These are phyloP conservation scores for Cryptoleucopteryx plumbea DNA, from an alignment of 2,113 vertebrate genomes.

Conservation along the genomic window DNA sequence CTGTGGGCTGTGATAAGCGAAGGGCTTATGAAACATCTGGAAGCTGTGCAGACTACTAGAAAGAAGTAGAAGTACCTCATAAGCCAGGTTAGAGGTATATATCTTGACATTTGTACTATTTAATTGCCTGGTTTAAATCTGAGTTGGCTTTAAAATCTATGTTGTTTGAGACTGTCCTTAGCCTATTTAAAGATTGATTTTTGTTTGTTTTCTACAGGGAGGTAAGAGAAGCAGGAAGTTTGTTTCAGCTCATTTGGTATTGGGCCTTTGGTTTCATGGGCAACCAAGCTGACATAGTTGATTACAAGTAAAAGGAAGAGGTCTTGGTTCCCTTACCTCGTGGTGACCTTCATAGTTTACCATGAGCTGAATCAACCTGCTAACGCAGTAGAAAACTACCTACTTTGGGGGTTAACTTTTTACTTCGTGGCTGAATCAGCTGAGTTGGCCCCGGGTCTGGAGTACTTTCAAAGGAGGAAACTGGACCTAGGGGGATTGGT, in stretches of 20 bases:
- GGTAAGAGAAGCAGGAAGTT: background rate
- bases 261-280: background rate
- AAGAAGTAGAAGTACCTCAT: background rate
- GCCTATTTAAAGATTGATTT: background rate
- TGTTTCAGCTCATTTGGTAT: background rate
- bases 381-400: background rate
- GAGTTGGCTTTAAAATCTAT: background rate
- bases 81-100: background rate
- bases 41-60: background rate
- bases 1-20: background rate
- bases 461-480: background rate
- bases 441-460: background rate
- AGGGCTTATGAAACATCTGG: background rate
- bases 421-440: background rate
- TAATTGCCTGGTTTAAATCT: background rate
- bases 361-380: background rate
- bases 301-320: background rate
- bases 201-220: background rate
- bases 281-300: background rate
- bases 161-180: background rate
- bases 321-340: background rate
- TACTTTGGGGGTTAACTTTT: background rate
- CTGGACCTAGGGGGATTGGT: background rate
- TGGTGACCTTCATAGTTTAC: background rate
- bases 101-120: background rate